phyloP scores from a whole-genome alignment of 2,797 vertebrate genomes.

The Pseudocheirus occidentalis region DNA sequence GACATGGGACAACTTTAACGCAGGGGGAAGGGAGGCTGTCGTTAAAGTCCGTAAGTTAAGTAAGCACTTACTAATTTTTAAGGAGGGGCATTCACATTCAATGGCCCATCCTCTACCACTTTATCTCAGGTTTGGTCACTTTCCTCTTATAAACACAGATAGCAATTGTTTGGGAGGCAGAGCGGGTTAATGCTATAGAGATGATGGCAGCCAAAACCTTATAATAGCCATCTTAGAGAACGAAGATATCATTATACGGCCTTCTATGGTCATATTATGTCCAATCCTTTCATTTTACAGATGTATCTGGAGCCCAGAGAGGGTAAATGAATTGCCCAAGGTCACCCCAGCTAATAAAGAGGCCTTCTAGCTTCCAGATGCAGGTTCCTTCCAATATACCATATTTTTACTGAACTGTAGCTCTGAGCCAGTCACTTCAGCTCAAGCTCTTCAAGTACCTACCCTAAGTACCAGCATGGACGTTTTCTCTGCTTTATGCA shows the following conservation, averaged over 20 bases:
- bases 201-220: background rate
- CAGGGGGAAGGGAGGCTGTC: too few species aligned
- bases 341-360: background rate
- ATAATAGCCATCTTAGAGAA: background rate
- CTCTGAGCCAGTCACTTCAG: background rate
- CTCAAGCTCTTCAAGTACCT: background rate
- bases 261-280: background rate
- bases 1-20: background rate
- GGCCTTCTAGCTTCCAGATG: background rate
- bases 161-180: background rate
- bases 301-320: background rate
- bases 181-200: background rate
- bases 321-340: background rate
- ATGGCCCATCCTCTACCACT: background rate
- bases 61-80: background rate
- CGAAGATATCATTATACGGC: background rate
- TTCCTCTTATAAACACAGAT: background rate
- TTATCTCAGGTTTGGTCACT: background rate
- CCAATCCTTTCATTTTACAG: background rate
- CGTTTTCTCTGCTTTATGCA: background rate
- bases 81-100: background rate
- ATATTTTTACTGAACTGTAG: background rate
- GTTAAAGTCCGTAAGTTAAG: background rate
- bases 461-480: background rate
- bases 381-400: background rate